Percentiles rank a stretch among this genome's conserved stretches.
phyloP scores from a whole-genome alignment of 2,113 vertebrate species.

The Lepidothrix coronata region DNA sequence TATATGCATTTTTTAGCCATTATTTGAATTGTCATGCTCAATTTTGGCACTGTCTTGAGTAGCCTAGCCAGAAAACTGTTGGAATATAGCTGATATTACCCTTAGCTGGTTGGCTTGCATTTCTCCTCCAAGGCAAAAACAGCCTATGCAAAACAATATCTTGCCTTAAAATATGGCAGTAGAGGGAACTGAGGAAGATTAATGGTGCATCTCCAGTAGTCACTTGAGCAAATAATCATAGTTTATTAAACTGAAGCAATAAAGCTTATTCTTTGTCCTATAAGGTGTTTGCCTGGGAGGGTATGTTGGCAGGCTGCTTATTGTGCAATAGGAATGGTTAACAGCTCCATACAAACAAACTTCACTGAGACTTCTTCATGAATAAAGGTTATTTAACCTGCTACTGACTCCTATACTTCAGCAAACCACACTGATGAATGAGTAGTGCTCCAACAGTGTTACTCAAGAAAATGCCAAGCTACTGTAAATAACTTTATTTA shows the following conservation, averaged over 20 bases:
- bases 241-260: background rate
- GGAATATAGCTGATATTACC: background rate
- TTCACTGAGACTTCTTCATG: background rate
- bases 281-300: background rate
- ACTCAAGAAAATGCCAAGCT: background rate
- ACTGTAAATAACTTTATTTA: background rate
- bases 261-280: background rate
- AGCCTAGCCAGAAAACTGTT: background rate
- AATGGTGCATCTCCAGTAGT: background rate
- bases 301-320: background rate
- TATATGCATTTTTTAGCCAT: background rate
- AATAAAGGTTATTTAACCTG: background rate
- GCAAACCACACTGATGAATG: background rate
- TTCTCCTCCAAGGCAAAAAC: background rate
- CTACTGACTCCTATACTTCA: background rate
- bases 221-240: background rate
- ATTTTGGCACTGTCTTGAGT: background rate
- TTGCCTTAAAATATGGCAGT: background rate
- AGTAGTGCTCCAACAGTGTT: background rate
- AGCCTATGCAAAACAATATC: background rate
- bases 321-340: background rate
- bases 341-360: background rate
- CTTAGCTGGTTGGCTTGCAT: background rate
- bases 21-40: background rate
- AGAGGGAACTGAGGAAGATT: background rate